A percentile compares a stretch with the other conserved stretches of the same genome.
Conservation (phyloP, 2,113 vertebrate species). For the Oreochromis niloticus region DNA sequence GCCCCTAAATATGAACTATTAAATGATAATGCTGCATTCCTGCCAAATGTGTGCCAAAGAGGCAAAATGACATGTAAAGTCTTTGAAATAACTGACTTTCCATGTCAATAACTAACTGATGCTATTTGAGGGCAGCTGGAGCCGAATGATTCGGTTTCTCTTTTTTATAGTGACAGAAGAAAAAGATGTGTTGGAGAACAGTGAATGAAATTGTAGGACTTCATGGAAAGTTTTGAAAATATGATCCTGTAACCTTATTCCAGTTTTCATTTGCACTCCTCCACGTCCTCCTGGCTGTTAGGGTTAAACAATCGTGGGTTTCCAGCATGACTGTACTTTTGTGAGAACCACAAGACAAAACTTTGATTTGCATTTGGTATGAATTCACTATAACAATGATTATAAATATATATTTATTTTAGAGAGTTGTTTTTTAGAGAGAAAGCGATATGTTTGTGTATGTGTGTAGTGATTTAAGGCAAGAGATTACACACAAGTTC, state of each 20-base stretch:
- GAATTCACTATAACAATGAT: neutral
- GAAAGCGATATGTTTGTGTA: neutral
- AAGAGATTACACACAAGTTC: neutral
- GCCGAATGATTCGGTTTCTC: fast-evolving
- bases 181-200: fast-evolving
- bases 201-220: neutral
- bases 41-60: neutral
- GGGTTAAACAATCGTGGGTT: fast-evolving
- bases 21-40: neutral
- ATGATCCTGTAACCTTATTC: neutral
- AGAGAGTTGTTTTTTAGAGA: neutral
- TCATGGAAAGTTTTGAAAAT: neutral
- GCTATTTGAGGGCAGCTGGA: neutral
- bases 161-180: neutral
- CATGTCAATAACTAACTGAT: neutral
- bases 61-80: neutral
- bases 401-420: neutral
- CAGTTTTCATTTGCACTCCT: neutral
- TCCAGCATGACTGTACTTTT: neutral
- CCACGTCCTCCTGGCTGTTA: neutral
- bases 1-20: neutral
- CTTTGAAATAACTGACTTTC: neutral
- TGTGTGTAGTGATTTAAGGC: neutral
- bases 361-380: neutral
- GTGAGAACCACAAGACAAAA: neutral